Base-by-base conservation (phyloP, 1,140 invertebrate genomes). In the Phocides pigmalion region DNA sequence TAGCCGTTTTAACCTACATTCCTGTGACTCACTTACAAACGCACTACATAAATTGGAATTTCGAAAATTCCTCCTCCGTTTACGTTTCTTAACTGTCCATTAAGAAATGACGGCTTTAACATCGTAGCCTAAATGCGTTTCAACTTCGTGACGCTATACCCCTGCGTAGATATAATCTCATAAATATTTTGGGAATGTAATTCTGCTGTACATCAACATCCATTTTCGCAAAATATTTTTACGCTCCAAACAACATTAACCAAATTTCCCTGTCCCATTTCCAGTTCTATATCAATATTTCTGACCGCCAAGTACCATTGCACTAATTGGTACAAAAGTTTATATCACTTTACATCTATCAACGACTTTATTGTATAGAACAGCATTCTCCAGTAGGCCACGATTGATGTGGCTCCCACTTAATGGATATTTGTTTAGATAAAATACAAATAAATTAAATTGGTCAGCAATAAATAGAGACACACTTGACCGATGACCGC, bases 1-100 rank as follows among this genome's bases (percentile, higher is more conserved):
- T 81, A 68, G 70, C 76, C 63, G 69, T 66, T 74, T 87, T 82
- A 84, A 80, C 81, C 79, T 68, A 83, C 49, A 77, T 84, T 71
- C 64, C 54, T 66, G 62, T 67, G 42, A 64, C 53, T 62, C 62
- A 70, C 58, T 50, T 50, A 50, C 17, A 51, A 64, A 46, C 16
- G 58, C 56, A 58, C 54, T 58, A 19, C 37, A 54, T 37, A 25
- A 32, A 39, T 54, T 17, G 20, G 51, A 39, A 56, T 41, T 56
- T 41, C 51, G 51, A 56, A 56, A 42, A 56, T 56, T 42, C 15
- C 28, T 51, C 49, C 14, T 51, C 20, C 4, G n/a, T 56, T 56
- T 56, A 56, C 14, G 51, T 14, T 25, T 42, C 51, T 41, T 54
- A n/a, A 8, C 8, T 15, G 14, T 54, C 16, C n/a, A 54, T 19